Percentiles rank a stretch among this genome's conserved stretches.
Conservation (phyloP, 2,797 vertebrate species). For the Petrocephalus schoutedeni region DNA sequence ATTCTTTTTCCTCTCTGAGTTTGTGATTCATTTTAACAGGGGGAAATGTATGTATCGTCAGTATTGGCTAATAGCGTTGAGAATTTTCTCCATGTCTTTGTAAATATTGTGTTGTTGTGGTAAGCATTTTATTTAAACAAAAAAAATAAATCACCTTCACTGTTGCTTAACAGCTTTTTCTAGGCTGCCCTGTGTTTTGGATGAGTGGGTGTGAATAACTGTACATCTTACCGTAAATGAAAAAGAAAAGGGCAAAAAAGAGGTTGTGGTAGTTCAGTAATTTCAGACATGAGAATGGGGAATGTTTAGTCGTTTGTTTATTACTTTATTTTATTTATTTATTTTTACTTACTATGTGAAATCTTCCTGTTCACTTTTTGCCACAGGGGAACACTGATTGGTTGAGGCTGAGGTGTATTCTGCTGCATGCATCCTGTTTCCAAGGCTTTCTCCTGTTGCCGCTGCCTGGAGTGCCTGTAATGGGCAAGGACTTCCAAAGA, state of each 20-base stretch:
- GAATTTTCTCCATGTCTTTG: background rate
- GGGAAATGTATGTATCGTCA: background rate
- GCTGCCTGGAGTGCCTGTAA: constrained; percentile 78
- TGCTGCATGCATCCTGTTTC: constrained; percentile 54
- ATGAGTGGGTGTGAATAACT: background rate
- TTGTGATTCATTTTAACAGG: background rate
- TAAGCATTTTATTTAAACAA: background rate
- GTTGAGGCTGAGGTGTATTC: constrained; percentile 19
- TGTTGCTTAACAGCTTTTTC: background rate
- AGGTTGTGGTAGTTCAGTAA: background rate
- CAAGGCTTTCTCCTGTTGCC: constrained; percentile 50
- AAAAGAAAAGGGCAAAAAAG: too few species aligned
- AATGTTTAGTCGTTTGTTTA: background rate
- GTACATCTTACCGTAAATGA: too few species aligned
- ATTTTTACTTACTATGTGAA: background rate
- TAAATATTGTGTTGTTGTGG: background rate
- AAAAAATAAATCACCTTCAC: background rate
- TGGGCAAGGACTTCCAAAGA: constrained; percentile 84
- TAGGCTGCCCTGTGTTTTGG: background rate
- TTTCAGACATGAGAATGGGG: background rate
- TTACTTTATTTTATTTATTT: background rate
- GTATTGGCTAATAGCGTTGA: background rate
- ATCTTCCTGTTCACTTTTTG: background rate
- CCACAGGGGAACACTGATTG: constrained; percentile 54
- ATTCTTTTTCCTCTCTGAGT: background rate